Percentiles rank a stretch among this genome's conserved stretches.
phyloP scores from a whole-genome alignment of 2,888 invertebrate genomes.

The Capitulum mitella region DNA sequence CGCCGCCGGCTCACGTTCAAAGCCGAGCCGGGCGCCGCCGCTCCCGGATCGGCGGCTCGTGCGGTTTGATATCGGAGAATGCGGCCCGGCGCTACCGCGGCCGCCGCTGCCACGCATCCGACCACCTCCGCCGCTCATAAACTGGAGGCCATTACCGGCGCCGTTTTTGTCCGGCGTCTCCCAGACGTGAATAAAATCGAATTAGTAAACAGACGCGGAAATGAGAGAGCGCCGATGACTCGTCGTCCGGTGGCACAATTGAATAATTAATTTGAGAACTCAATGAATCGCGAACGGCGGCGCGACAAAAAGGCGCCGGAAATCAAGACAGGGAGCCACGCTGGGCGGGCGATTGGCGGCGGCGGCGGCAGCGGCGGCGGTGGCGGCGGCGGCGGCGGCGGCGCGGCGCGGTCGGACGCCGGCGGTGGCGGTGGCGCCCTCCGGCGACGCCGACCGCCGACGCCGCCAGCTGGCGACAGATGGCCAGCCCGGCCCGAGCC shows the following conservation, averaged over 20 bases:
- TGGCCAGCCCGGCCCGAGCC: neutral
- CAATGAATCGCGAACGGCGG: neutral
- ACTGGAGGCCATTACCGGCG: neutral
- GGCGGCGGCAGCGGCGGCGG: neutral
- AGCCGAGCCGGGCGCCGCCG: neutral
- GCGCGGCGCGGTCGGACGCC: neutral
- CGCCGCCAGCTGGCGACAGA: neutral
- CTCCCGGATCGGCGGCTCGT: neutral
- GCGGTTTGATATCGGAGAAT: conserved; percentile 20
- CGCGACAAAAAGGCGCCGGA: conserved; percentile 3
- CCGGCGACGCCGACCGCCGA: neutral
- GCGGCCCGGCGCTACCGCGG: neutral
- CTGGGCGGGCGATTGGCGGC: neutral
- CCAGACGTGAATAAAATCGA: neutral
- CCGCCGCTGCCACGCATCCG: neutral
- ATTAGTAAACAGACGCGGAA: conserved; percentile 12
- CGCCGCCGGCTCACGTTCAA: neutral
- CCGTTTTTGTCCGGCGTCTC: neutral
- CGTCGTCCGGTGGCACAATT: neutral
- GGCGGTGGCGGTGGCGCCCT: neutral
- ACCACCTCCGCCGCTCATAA: neutral
- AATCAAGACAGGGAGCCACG: neutral
- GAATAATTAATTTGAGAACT: conserved; percentile 22
- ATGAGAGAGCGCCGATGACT: neutral
- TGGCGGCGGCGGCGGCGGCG: neutral